Evolutionary conservation across 1,140 invertebrate genomes (phyloP).

Genomic region (Chironomus tepperi): DNA sequence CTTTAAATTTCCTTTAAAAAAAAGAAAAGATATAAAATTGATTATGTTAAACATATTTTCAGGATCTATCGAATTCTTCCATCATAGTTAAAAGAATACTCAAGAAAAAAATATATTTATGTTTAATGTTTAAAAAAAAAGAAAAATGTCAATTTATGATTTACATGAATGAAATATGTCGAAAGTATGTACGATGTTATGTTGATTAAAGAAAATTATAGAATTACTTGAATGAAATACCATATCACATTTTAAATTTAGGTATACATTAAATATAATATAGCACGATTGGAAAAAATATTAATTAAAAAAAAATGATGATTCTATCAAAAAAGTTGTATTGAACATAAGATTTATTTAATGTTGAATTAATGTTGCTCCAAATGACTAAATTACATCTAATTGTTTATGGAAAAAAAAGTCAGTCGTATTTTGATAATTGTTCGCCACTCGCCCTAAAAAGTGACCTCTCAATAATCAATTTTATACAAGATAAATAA

Average conservation of each 20-base stretch:
- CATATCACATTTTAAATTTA: not conserved
- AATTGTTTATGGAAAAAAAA: not conserved
- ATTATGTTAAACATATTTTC: too few relatives aligned
- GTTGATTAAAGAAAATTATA: not conserved
- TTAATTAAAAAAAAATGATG: not conserved
- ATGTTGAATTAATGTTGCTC: conserved; percentile 9
- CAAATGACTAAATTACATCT: not conserved
- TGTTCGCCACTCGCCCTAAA: conserved; percentile 8
- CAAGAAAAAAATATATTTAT: not conserved
- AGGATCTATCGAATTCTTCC: too few relatives aligned
- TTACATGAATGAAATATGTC: not conserved
- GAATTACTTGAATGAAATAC: conserved; percentile 1
- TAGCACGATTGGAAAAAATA: conserved; percentile 12
- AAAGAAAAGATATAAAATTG: too few relatives aligned
- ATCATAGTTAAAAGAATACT: too few relatives aligned
- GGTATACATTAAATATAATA: not conserved
- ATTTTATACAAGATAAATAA: conserved; percentile 9
- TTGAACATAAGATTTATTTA: not conserved
- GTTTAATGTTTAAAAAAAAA: conserved; percentile 1
- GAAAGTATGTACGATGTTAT: not conserved
- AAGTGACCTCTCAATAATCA: conserved; percentile 12
- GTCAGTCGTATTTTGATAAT: not conserved
- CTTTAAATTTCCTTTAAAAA: too few relatives aligned
- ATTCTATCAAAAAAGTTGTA: not conserved
- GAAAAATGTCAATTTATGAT: conserved; percentile 7